A percentile compares a stretch with the other conserved stretches of the same genome.
phyloP scores from a whole-genome alignment of 1,140 invertebrate genomes.

The Pseudachorutes palmiensis region DNA sequence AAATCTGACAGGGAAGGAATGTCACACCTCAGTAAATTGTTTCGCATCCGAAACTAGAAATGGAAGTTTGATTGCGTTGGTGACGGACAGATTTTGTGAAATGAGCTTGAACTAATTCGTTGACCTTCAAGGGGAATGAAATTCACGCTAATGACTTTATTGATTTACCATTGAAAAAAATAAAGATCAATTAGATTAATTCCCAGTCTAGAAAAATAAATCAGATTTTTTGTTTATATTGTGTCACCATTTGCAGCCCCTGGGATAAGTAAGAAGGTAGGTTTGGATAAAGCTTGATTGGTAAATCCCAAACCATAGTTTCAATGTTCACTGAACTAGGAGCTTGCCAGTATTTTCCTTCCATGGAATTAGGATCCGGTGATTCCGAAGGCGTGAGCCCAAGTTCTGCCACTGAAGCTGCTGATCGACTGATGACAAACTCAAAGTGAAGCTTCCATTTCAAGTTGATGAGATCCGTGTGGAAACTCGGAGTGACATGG shows the following conservation, averaged over 20 bases:
- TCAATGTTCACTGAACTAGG: constrained; percentile 79
- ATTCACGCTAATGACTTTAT: no score
- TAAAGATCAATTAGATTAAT: no score
- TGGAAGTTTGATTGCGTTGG: no score
- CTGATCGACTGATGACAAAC: constrained; percentile 85
- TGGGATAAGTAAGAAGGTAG: constrained; percentile 68
- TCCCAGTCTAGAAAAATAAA: no score
- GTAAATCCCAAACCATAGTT: constrained; percentile 96
- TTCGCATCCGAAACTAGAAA: no score
- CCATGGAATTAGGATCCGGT: constrained; percentile 40
- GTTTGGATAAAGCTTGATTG: constrained; percentile 83
- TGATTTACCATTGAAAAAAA: no score
- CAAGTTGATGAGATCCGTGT: constrained; percentile 71
- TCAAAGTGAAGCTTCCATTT: constrained; percentile 93
- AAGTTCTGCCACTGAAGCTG: constrained; percentile 28
- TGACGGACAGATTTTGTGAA: no score
- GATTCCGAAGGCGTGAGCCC: constrained; percentile 38
- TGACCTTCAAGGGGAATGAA: no score
- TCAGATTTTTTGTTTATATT: constrained; percentile 39
- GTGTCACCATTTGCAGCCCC: constrained; percentile 40
- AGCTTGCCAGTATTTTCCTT: constrained; percentile 66
- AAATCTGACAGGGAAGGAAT: no score
- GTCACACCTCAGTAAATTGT: no score
- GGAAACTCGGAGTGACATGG: constrained; percentile 86
- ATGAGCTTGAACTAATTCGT: no score